These are phyloP conservation scores for Ophion ellenae DNA, from an alignment of 2,888 invertebrate genomes.

Conservation along the genomic window DNA sequence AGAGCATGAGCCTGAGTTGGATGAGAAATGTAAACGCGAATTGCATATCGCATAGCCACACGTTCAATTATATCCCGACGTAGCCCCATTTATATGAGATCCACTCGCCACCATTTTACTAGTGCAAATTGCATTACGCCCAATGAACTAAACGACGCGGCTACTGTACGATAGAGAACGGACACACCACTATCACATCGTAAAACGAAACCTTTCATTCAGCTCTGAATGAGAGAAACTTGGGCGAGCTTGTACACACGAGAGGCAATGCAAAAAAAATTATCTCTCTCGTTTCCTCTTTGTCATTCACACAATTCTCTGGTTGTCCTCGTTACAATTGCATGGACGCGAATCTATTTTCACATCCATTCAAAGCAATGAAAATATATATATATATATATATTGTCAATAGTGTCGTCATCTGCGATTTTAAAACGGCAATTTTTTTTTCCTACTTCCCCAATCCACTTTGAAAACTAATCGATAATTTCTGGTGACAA, in stretches of 20 bases:
- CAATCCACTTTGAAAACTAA: too few relatives aligned
- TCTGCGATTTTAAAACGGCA: neutral
- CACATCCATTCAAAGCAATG: constrained; percentile 48
- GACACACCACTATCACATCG: constrained; percentile 59
- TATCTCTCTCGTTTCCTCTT: constrained; percentile 51
- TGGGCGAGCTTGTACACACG: neutral
- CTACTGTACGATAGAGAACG: constrained; percentile 54
- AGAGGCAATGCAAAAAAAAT: constrained; percentile 16
- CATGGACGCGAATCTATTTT: constrained; percentile 22
- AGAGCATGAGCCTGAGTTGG: neutral
- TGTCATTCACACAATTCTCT: constrained; percentile 34
- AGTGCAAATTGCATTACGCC: constrained; percentile 76
- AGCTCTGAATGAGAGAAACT: constrained; percentile 52
- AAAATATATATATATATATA: neutral
- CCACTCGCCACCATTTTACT: constrained; percentile 69
- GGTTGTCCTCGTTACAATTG: constrained; percentile 41
- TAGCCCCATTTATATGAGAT: neutral
- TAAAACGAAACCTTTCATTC: constrained; percentile 73
- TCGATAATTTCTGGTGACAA: too few relatives aligned
- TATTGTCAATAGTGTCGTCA: neutral
- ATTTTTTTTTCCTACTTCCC: neutral
- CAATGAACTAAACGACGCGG: constrained; percentile 67
- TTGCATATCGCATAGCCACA: neutral
- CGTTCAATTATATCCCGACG: neutral
- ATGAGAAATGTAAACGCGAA: neutral